Evolutionary conservation across 1,140 invertebrate species (phyloP), one percentile per base, ranked within the genome.

Genomic region (Vollenhovia emeryi): DNA sequence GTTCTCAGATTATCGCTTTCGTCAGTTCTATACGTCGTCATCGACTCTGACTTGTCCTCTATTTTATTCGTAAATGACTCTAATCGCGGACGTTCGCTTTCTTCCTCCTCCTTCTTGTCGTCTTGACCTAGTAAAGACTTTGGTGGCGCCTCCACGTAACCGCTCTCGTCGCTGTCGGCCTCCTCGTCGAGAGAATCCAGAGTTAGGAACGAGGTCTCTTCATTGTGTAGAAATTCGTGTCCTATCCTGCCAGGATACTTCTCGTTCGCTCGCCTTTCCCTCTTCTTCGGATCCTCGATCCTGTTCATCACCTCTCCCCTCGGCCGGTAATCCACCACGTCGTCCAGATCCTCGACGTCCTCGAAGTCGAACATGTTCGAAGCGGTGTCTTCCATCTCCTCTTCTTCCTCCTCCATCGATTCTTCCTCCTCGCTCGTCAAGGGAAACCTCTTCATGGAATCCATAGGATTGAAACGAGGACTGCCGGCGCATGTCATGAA

Each of bases 141-240:
- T 7, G 93, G 94, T 57, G 94, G 92, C 6, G 94, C 94, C 88
- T 96, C 95, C 30, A 96, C 96, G 89, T 96, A 96, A 40, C 95
- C 95, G 79, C 95, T 95, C 85, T 96, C 95, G 87, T 96, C 95
- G 89, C 95, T 96, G 87, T 94, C 94, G 45, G 89, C 93, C 55
- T 93, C 94, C 73, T 94, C 94, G 73, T 93, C 93, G 0, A 94
- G 89, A 6, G 93, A 93, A 84, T 93, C 93, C 18, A 94, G 60
- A 1, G 90, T 93, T 40, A 93, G 71, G 78, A 94, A 95, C 4
- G 84, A 84, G 0, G 71, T 75, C 2, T 92, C 90, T 9, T 91
- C 91, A 33, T 78, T 85, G 30, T 88, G 87, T 24, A 89, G 13
- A n/a, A 88, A 24, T 13, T 93, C 88, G 21, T 89, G 86, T 9